These are phyloP conservation scores for Asteroscopus sphinx DNA, from an alignment of 2,888 invertebrate species.

Conservation along the genomic window DNA sequence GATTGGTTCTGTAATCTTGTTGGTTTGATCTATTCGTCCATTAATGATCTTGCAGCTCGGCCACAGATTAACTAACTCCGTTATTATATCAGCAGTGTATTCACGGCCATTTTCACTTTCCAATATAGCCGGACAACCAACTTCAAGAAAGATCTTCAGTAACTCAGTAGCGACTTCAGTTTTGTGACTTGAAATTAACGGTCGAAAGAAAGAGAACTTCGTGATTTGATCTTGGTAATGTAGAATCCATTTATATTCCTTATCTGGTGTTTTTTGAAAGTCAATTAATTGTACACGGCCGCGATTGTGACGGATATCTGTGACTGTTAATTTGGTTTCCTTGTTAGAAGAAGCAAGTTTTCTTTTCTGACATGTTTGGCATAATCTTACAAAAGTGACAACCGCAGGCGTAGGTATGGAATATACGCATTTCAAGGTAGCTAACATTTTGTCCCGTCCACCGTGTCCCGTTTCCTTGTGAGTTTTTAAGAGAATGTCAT, in stretches of 20 bases:
- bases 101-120: constrained; percentile 4
- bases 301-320: neutral
- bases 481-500: constrained; percentile 26
- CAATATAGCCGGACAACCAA: constrained; percentile 27
- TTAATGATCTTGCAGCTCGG: constrained; percentile 24
- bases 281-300: constrained; percentile 18
- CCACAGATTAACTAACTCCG: constrained; percentile 21
- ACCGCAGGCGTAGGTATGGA: constrained; percentile 35
- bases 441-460: constrained; percentile 37
- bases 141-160: constrained; percentile 34
- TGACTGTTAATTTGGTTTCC: fast-evolving
- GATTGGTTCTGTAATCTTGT: neutral
- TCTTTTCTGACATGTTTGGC: constrained; percentile 14
- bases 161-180: constrained; percentile 21
- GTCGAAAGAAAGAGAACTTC: constrained; percentile 32
- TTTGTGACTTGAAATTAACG: constrained; percentile 11
- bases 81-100: constrained; percentile 24
- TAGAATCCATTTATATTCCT: constrained; percentile 25
- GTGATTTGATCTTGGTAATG: constrained; percentile 29
- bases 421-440: constrained; percentile 9
- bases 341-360: neutral
- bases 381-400: constrained; percentile 19
- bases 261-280: constrained; percentile 17
- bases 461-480: constrained; percentile 40
- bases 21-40: constrained; percentile 6